phyloP scores from a whole-genome alignment of 2,797 vertebrate species.

The Protosalanx chinensis region DNA sequence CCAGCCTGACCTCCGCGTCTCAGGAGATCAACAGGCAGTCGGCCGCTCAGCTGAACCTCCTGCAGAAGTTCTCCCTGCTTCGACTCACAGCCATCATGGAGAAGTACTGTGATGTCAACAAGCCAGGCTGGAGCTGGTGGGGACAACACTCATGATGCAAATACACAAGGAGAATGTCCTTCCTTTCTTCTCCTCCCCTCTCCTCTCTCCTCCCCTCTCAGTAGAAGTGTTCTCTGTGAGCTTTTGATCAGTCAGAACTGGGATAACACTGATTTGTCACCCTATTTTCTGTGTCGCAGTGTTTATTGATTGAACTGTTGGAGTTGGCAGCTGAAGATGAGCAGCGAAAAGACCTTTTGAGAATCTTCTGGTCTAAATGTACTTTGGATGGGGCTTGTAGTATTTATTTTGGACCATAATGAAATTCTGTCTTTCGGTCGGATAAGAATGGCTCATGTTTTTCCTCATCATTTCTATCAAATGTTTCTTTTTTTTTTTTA shows the following conservation, averaged over 20 bases:
- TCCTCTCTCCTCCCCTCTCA: too few relatives aligned
- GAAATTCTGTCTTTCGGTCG: neutral
- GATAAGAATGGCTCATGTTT: neutral
- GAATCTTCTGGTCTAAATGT: neutral
- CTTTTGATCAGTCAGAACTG: too few relatives aligned
- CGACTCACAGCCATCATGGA: constrained; percentile 82
- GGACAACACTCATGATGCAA: constrained; percentile 23
- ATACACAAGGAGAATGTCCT: neutral
- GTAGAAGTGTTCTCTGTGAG: neutral
- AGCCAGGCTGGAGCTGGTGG: constrained; percentile 82
- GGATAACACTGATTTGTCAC: too few relatives aligned
- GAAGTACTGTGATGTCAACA: constrained; percentile 77
- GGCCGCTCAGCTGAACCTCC: constrained; percentile 79
- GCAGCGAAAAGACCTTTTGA: neutral
- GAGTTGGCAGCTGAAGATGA: neutral
- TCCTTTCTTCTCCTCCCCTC: too few relatives aligned
- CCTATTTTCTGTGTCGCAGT: neutral
- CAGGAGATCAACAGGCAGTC: constrained; percentile 85
- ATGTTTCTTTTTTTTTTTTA: neutral
- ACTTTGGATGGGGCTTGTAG: neutral
- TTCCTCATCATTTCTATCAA: neutral
- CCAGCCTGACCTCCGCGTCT: constrained; percentile 81
- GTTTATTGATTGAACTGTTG: neutral
- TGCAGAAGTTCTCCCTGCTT: constrained; percentile 83
- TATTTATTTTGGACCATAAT: neutral